These are phyloP conservation scores for Leptinotarsa haldemani DNA, from an alignment of 2,888 invertebrate genomes.

Conservation along the genomic window DNA sequence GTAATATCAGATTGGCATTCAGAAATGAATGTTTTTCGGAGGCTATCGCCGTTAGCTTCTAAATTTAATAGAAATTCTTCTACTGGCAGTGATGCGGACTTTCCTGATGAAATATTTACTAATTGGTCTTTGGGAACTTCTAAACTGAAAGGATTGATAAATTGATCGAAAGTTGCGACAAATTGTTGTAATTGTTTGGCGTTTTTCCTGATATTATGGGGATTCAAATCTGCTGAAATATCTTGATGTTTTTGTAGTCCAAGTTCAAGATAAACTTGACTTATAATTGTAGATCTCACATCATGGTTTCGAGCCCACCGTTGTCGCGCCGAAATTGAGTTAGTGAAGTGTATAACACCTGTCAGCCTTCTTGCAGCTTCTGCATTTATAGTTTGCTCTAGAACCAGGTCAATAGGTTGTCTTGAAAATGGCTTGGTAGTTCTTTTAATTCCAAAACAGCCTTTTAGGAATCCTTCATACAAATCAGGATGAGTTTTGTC, in stretches of 20 bases:
- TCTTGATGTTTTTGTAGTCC: conserved; percentile 48
- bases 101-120: no score
- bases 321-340: conserved; percentile 50
- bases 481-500: no score
- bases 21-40: not conserved
- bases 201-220: not conserved
- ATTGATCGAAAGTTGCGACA: not conserved
- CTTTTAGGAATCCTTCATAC: no score
- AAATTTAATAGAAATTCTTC: not conserved
- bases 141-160: not conserved
- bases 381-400: no score
- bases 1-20: not conserved
- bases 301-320: conserved; percentile 52
- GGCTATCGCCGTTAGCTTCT: not conserved
- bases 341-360: conserved; percentile 31
- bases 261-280: conserved; percentile 43
- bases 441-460: no score
- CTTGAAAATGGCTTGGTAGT: conserved; percentile 31
- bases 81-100: no score
- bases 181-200: not conserved
- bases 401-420: conserved; percentile 34
- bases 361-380: conserved; percentile 35
- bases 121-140: no score
- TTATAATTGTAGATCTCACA: conserved; percentile 41
- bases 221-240: conserved; percentile 35